These are phyloP conservation scores for Antheraea assamensis DNA, from an alignment of 2,888 invertebrate species.

Conservation along the genomic window DNA sequence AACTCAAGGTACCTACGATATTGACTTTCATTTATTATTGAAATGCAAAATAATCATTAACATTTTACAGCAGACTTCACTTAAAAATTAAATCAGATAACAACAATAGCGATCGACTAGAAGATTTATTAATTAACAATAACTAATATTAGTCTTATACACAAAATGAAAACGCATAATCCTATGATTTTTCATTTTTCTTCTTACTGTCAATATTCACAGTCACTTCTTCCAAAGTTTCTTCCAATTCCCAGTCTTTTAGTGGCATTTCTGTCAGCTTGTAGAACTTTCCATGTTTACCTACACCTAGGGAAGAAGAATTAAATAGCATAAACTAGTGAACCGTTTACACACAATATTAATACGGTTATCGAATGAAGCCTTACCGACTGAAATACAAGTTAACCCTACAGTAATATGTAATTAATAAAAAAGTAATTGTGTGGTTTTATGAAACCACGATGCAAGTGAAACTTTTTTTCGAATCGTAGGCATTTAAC, in stretches of 20 bases:
- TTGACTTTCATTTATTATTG: neutral
- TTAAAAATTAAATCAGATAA: neutral
- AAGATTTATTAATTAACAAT: slow-evolving; percentile 18
- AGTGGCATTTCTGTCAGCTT: slow-evolving; percentile 81
- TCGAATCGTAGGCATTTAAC: too few relatives aligned
- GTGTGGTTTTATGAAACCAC: too few relatives aligned
- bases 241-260: slow-evolving; percentile 85
- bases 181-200: slow-evolving; percentile 31
- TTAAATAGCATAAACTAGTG: neutral
- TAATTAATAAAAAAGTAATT: too few relatives aligned
- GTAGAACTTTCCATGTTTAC: slow-evolving; percentile 86
- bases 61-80: neutral
- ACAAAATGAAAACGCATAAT: slow-evolving; percentile 8
- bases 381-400: too few relatives aligned
- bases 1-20: neutral
- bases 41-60: neutral
- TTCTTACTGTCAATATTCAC: slow-evolving; percentile 32
- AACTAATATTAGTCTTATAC: slow-evolving; percentile 27
- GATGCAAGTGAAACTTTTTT: too few relatives aligned
- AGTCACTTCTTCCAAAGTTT: slow-evolving; percentile 54
- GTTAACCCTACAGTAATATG: too few relatives aligned
- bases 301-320: slow-evolving; percentile 68
- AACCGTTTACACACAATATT: neutral
- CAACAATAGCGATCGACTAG: slow-evolving; percentile 27
- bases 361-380: too few relatives aligned